Evolutionary conservation across 2,113 vertebrate genomes (phyloP).

Genomic region (Pelodiscus sinensis): DNA sequence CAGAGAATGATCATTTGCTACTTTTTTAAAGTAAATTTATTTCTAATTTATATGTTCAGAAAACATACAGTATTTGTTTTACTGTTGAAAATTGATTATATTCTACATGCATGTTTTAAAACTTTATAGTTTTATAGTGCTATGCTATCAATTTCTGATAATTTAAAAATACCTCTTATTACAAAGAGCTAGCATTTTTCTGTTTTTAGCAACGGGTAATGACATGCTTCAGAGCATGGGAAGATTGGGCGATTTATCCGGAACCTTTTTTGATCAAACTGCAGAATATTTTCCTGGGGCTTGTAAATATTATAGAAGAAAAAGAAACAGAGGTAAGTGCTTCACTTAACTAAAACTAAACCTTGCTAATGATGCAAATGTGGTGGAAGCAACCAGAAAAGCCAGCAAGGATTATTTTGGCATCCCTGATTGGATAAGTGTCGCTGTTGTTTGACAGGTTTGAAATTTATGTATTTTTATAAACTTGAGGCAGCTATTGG

Average conservation of each 20-base stretch:
- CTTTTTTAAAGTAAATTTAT: not conserved
- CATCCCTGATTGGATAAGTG: not conserved
- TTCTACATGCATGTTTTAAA: not conserved
- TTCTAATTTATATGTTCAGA: not conserved
- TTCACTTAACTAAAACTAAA: not conserved
- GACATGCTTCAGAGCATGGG: conserved; percentile 98
- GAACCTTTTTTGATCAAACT: conserved; percentile 98
- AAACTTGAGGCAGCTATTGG: too few relatives aligned
- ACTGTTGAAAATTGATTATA: not conserved
- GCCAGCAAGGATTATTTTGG: not conserved
- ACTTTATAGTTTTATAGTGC: not conserved
- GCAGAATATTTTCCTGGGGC: conserved; percentile 98
- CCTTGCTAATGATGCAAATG: not conserved
- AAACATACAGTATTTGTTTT: not conserved
- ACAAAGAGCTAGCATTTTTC: conserved; percentile 5
- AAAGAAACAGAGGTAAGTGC: conserved; percentile 85
- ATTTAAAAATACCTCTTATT: not conserved
- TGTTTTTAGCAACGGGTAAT: conserved; percentile 94
- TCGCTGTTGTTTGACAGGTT: not conserved
- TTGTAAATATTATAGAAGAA: conserved; percentile 93
- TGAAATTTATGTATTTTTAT: not conserved
- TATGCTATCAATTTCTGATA: not conserved
- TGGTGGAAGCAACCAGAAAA: not conserved
- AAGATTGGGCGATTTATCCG: conserved; percentile 99
- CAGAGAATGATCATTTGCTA: not conserved